Base-by-base conservation (phyloP, 2,888 invertebrate species). In the Scaptomyza parva region DNA sequence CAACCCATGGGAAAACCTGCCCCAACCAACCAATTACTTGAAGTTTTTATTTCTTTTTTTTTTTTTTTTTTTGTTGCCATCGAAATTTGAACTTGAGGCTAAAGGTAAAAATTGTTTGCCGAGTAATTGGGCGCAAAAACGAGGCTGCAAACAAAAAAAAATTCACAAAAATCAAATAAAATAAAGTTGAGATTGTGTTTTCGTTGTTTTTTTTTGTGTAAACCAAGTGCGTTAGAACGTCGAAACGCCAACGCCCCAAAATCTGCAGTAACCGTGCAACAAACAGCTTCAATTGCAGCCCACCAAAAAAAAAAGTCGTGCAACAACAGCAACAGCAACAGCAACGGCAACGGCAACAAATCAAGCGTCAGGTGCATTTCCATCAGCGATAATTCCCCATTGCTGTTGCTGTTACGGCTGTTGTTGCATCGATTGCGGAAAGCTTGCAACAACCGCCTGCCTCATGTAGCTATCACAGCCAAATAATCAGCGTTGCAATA, bases 41-140 rank as follows among this genome's bases (percentile, higher is more conserved):
- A 37, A 24, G 57, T 83, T 83, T 77, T 90, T 90, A n/a, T 89
- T 86, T 3, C 8, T 17, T 17, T 35, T 35, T 8, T 37, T 35
- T n/a, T 8, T 35, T 14, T 1, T 35, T 7, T 7, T 33, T 5
- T n/a, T 33, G 33, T n/a, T 35, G 35, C 24, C 1, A n/a, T 30
- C 7, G 35, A 89, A 90, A 90, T 90, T 91, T 91, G 90, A 91
- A 91, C 90, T 91, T 91, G 90, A 87, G 90, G 90, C 90, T 91
- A 91, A 91, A 91, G 91, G 90, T 91, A 90, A 89, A 90, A 90
- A 90, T 89, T 90, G 90, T 90, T 89, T 89, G 87, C 89, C 88
- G 86, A 89, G 90, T 91, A 91, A 91, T 91, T 91, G 90, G 78
- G 78, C 86, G 78, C 76, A 86, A 85, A 84, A 84, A 84, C 86